Evolutionary conservation across 2,113 vertebrate genomes (phyloP).

Genomic region (Syrrhaptes paradoxus): DNA sequence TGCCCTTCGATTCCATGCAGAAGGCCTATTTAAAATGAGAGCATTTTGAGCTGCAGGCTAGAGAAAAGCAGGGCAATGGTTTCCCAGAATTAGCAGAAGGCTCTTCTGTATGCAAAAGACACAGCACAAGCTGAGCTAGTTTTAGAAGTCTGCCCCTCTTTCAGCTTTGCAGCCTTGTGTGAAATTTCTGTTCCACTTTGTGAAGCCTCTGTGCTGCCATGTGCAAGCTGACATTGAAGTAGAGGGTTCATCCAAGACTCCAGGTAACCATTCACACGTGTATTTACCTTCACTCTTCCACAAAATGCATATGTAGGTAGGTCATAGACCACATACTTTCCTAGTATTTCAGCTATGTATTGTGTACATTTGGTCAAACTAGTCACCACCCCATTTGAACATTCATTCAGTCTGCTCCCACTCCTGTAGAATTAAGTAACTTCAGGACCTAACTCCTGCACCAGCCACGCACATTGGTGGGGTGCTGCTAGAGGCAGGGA

Average conservation of each 20-base stretch:
- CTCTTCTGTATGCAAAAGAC: conserved; percentile 27
- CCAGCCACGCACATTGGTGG: neutral
- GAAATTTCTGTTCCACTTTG: neutral
- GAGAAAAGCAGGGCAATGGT: conserved; percentile 42
- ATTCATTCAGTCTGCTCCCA: neutral
- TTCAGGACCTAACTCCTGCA: neutral
- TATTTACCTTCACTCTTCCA: neutral
- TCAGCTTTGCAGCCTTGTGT: neutral
- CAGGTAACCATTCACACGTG: neutral
- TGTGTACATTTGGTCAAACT: neutral
- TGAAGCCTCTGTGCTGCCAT: neutral
- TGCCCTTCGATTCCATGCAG: neutral
- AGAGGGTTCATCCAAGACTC: neutral
- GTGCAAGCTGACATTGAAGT: neutral
- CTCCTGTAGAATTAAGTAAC: neutral
- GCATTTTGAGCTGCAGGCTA: neutral
- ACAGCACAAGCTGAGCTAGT: neutral
- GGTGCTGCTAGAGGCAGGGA: neutral
- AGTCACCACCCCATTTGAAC: neutral
- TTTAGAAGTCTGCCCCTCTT: neutral
- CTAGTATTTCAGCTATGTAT: neutral
- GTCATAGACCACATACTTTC: neutral
- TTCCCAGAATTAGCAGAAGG: conserved; percentile 47
- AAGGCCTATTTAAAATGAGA: neutral
- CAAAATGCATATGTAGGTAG: neutral